These are phyloP conservation scores for Pseudomyrmex gracilis DNA, from an alignment of 1,140 invertebrate species.

Conservation along the genomic window DNA sequence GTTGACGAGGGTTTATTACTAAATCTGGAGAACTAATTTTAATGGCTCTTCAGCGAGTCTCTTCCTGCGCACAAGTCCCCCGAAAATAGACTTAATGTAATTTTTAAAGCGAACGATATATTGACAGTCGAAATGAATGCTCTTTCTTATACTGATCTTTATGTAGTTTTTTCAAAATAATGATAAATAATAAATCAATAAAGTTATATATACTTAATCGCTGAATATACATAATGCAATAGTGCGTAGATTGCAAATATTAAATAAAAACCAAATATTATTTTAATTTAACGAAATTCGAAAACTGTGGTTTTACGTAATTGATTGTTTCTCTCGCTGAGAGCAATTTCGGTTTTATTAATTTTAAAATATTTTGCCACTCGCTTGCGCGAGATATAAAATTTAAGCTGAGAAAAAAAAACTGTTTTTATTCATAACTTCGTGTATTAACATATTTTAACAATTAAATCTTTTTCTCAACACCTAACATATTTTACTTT, in stretches of 20 bases:
- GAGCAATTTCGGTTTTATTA: conserved; percentile 35
- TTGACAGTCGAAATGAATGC: not conserved
- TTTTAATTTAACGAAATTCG: not conserved
- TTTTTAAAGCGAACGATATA: conserved; percentile 14
- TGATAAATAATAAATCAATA: not conserved
- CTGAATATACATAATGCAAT: not conserved
- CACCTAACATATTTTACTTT: conserved; percentile 34
- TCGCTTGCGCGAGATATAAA: not conserved
- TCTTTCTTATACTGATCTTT: too few species aligned
- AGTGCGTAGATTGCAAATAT: not conserved
- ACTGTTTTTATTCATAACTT: not conserved
- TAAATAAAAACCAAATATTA: not conserved
- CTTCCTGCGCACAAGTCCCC: not conserved
- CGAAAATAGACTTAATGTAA: conserved; percentile 41
- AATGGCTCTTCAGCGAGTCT: conserved; percentile 23
- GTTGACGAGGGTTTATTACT: conserved; percentile 57
- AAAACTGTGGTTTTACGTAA: not conserved
- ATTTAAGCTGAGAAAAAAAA: conserved; percentile 13
- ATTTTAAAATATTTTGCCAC: conserved; percentile 43
- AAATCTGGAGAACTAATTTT: conserved; percentile 53
- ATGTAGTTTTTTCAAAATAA: not conserved
- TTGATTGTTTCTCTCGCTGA: not conserved
- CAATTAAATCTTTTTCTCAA: too few species aligned
- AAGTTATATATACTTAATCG: not conserved
- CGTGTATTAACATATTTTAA: conserved; percentile 39